Base-by-base conservation (phyloP, 2,888 invertebrate genomes). In the Lacanobia wlatinum region DNA sequence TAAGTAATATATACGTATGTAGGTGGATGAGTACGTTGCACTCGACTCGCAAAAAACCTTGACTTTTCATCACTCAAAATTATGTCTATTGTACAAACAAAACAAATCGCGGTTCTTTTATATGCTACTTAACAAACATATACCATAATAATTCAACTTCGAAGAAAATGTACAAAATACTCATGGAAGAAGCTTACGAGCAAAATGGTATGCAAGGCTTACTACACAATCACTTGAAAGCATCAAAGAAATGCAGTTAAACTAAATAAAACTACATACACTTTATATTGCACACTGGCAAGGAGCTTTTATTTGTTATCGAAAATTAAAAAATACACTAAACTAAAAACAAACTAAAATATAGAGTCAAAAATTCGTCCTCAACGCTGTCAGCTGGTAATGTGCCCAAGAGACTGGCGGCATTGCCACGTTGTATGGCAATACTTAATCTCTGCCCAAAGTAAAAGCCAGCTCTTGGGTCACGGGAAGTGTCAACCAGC, bases 21-120 rank as follows among this genome's bases (percentile, higher is more conserved):
- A 77, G 89, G 90, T 84, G 87, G 82, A 71, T 76, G 65, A 86
- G 88, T 82, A 85, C 86, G 67, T 87, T 90, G 90, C 91, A 90
- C 91, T 85, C 87, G 65, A 70, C 67, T 65, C 62, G 79, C 70
- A 61, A 80, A 78, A 71, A 87, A 80, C 90, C 90, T 91, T 90
- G 91, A 90, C 89, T 89, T 90, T 88, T 86, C 85, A 73, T 86
- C 85, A 73, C 70, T 83, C 83, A 86, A 86, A 87, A 84, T 59
- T 40, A 63, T 58, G 43, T 70, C 55, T 38, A 34, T 62, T 28
- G n/a, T 0, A 16, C 16, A 16, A 28, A 65, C 63, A 28, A 48
- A 28, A 34, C 43, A 62, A 34, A 68, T 55, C 12, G 18, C 12
- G 4, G n/a, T 38, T n/a, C 48, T 12, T 6, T 66, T 74, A 63